Percentiles rank a stretch among this genome's conserved stretches.
These are phyloP conservation scores for Ascaphus truei DNA, from an alignment of 2,113 vertebrate species.

Conservation along the genomic window DNA sequence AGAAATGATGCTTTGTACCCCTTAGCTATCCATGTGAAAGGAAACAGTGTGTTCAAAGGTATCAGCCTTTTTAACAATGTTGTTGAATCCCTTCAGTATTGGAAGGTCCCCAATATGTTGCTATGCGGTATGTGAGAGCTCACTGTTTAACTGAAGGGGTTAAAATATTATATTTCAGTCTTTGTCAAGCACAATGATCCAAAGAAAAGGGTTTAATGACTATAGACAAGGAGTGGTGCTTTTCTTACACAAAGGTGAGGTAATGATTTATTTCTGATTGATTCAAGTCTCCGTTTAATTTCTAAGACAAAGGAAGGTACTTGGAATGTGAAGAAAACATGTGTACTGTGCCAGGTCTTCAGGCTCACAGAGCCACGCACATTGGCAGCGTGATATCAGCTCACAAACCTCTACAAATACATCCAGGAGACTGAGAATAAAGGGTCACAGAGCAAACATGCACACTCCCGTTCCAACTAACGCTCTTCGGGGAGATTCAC, in stretches of 20 bases:
- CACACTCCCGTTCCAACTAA: too few relatives aligned
- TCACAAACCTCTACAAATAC: too few relatives aligned
- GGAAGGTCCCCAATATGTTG: too few relatives aligned
- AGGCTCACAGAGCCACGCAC: not conserved
- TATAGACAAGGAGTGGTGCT: conserved; percentile 4
- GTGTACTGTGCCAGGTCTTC: not conserved
- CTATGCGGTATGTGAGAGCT: too few relatives aligned
- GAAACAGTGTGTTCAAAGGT: too few relatives aligned
- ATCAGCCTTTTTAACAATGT: too few relatives aligned
- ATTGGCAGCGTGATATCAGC: not conserved
- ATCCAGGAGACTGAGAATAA: not conserved
- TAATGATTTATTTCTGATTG: not conserved
- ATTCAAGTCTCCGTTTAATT: conserved; percentile 9
- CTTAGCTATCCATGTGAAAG: too few relatives aligned
- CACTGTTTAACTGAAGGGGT: too few relatives aligned
- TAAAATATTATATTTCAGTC: conserved; percentile 5
- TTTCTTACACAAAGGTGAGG: not conserved
- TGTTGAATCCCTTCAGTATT: too few relatives aligned
- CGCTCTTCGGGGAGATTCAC: too few relatives aligned
- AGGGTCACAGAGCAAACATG: not conserved
- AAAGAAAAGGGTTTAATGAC: conserved; percentile 2
- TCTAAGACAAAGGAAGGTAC: conserved; percentile 3
- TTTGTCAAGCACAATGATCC: not conserved
- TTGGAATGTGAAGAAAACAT: conserved; percentile 6
- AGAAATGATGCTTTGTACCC: too few relatives aligned